Percentiles rank a stretch among this genome's conserved stretches.
These are phyloP conservation scores for Diabrotica undecimpunctata DNA, from an alignment of 1,140 invertebrate genomes.

Conservation along the genomic window DNA sequence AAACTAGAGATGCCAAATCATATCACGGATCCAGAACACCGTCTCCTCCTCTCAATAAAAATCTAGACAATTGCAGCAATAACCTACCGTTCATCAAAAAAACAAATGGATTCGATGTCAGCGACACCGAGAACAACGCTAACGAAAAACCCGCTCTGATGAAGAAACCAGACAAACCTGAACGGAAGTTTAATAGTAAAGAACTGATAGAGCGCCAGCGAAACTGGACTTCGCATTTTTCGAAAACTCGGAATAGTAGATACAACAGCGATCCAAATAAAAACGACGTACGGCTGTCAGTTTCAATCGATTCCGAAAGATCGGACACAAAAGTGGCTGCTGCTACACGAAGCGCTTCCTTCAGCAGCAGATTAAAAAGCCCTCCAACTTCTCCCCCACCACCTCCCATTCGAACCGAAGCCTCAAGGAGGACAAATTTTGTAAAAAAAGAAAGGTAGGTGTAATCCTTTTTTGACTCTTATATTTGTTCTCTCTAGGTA, in stretches of 20 bases:
- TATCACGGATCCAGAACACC: slow-evolving; percentile 38
- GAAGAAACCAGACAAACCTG: slow-evolving; percentile 68
- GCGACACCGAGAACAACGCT: slow-evolving; percentile 41
- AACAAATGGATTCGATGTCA: slow-evolving; percentile 34
- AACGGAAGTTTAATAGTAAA: slow-evolving; percentile 75
- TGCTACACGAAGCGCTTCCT: slow-evolving; percentile 47
- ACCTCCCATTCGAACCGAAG: slow-evolving; percentile 47
- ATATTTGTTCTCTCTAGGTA: too few relatives aligned
- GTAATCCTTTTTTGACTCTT: too few relatives aligned
- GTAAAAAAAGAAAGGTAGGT: slow-evolving; percentile 34
- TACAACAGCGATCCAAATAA: slow-evolving; percentile 62
- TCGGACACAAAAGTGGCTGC: slow-evolving; percentile 29
- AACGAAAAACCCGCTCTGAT: slow-evolving; percentile 48
- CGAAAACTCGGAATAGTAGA: slow-evolving; percentile 63
- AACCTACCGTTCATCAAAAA: slow-evolving; percentile 34
- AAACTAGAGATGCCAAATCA: slow-evolving; percentile 37
- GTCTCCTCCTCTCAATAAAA: slow-evolving; percentile 31
- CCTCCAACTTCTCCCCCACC: slow-evolving; percentile 54
- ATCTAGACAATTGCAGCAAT: slow-evolving; percentile 24
- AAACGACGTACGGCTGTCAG: slow-evolving; percentile 38
- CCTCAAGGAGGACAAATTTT: slow-evolving; percentile 42
- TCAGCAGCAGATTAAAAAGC: slow-evolving; percentile 46
- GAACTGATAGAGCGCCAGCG: slow-evolving; percentile 85
- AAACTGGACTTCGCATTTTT: slow-evolving; percentile 88
- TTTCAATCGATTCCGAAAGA: slow-evolving; percentile 40